A percentile compares a stretch with the other conserved stretches of the same genome.
Evolutionary conservation across 2,113 vertebrate species (phyloP).

Genomic region (Chloebia gouldiae): DNA sequence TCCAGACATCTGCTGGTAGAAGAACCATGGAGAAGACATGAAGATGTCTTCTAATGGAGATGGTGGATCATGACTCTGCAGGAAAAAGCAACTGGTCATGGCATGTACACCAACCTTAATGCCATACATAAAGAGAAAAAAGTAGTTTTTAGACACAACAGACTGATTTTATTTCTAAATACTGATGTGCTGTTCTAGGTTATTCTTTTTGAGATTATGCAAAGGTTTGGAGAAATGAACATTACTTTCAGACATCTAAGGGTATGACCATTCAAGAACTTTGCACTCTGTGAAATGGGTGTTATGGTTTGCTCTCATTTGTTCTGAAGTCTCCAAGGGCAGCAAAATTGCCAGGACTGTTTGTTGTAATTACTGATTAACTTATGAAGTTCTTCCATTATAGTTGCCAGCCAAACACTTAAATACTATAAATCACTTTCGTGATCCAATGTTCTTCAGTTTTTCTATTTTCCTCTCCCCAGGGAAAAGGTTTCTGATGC

Average conservation of each 20-base stretch:
- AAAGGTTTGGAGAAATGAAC: not conserved
- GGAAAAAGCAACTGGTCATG: not conserved
- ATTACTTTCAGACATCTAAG: not conserved
- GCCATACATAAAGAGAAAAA: not conserved
- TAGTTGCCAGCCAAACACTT: not conserved
- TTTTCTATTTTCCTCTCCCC: not conserved
- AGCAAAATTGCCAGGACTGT: not conserved
- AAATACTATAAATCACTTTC: not conserved
- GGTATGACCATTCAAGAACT: not conserved
- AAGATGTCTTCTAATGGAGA: no score
- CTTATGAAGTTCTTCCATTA: not conserved
- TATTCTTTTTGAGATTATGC: not conserved
- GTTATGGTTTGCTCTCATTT: not conserved
- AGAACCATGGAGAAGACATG: not conserved
- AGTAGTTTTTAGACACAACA: not conserved
- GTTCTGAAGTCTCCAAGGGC: not conserved
- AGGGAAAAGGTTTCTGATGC: not conserved
- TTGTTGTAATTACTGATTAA: not conserved
- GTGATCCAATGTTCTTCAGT: not conserved
- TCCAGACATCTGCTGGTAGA: not conserved
- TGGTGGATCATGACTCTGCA: not conserved
- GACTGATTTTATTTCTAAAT: not conserved
- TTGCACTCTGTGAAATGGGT: not conserved
- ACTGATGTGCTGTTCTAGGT: not conserved
- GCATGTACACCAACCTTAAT: not conserved